Evolutionary conservation across 2,888 invertebrate species (phyloP).

Genomic region (Gastracanthus pulcherrimus): DNA sequence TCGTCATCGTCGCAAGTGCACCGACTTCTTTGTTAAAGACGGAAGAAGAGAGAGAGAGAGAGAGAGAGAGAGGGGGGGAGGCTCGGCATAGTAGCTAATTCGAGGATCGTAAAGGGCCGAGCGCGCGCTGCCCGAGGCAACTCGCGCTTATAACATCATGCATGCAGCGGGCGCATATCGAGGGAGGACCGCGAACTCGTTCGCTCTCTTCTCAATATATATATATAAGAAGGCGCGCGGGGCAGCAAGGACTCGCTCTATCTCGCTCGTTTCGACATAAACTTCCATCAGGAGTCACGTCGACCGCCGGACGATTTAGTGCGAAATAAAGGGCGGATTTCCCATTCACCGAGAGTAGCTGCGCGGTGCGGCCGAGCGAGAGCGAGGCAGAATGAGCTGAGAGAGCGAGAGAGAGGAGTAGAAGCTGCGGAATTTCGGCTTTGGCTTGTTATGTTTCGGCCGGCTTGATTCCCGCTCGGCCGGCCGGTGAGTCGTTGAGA

Average conservation of each 20-base stretch:
- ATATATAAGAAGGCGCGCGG: neutral
- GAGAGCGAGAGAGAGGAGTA: neutral
- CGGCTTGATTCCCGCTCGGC: conserved; percentile 2
- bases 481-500: too few species aligned
- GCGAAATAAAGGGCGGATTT: conserved; percentile 63
- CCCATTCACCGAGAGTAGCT: conserved; percentile 52
- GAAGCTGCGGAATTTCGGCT: conserved; percentile 40
- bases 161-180: neutral
- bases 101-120: conserved; percentile 68
- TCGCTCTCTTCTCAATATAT: conserved; percentile 37
- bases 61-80: conserved; percentile 58
- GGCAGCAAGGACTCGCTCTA: neutral
- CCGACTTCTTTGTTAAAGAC: conserved; percentile 17
- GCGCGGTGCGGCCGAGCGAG: neutral
- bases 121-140: conserved; percentile 58
- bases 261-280: too few species aligned
- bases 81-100: conserved; percentile 63
- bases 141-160: neutral
- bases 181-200: conserved; percentile 42
- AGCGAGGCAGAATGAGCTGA: neutral
- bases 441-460: conserved; percentile 39
- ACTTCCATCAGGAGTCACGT: conserved; percentile 65
- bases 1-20: neutral
- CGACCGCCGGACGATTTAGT: conserved; percentile 61
- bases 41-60: too few species aligned